Evolutionary conservation across 2,797 vertebrate genomes (phyloP), one percentile per base, ranked within the genome.

Genomic region (Tangara arthus): DNA sequence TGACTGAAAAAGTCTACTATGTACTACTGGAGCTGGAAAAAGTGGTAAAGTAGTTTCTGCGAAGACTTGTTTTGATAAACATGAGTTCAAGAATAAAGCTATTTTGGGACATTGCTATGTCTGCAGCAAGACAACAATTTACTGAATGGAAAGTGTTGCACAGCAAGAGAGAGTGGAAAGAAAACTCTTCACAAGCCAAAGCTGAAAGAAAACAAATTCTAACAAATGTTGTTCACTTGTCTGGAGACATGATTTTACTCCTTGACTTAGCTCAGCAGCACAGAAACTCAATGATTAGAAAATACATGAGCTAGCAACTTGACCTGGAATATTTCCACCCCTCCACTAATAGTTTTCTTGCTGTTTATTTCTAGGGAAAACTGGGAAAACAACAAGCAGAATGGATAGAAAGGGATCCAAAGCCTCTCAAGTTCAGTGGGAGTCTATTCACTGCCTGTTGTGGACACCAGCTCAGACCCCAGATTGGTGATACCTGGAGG

Each of bases 1-100:
- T 41, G 56, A 65, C 93, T 96, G 90, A 95, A 92, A 96, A 96
- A 97, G 76, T 90, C 60, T 64, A 94, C 89, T 95, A 90, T 86
- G 91, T 78, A 87, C 71, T 93, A 89, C 75, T 85, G 90, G 87
- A 95, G 94, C 71, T 78, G 84, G 93, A 95, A 92, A 96, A 97
- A 96, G 91, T 5, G 55, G 95, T 80, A 84, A 95, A 89, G 71
- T 37, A 64, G 75, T 96, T 96, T 95, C 94, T 93, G 94, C 92
- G 96, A 97, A 96, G 96, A 32, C 44, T 95, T 94, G 77, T 96
- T 97, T 97, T 97, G 97, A 97, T 96, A 96, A 82, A 86, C 59
- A 92, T 57, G 80, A 80, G 66, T 73, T 80, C 71, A 88, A 93
- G 95, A 90, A 95, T 94, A 94, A 86, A 96, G 72, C 82, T 95